Conservation (phyloP, 2,113 vertebrate genomes). For the Leuciscus idus region DNA sequence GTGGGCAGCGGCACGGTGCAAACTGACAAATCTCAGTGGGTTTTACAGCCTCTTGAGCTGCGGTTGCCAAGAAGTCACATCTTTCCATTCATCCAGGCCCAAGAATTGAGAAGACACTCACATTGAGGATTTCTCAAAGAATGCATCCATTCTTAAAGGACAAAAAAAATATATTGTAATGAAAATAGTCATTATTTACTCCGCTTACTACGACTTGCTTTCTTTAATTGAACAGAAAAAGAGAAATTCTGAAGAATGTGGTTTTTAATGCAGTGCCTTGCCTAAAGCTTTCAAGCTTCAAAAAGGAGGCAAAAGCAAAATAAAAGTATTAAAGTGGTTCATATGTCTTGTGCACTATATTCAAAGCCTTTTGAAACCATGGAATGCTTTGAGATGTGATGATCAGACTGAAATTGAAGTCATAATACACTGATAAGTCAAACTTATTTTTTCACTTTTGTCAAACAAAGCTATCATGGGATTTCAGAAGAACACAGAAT, state of each 20-base stretch:
- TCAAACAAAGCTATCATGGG: neutral
- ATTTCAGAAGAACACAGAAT: too few species aligned
- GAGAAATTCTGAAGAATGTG: neutral
- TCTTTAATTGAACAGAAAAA: neutral
- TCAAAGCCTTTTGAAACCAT: neutral
- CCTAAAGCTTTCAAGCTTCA: neutral
- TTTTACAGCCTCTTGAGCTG: neutral
- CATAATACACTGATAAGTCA: neutral
- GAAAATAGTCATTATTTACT: neutral
- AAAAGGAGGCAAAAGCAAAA: neutral
- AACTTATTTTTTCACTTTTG: neutral
- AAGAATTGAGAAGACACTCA: neutral
- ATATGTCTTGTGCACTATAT: neutral
- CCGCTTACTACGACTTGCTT: neutral
- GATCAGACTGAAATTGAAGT: neutral
- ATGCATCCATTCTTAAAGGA: neutral
- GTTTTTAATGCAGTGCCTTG: neutral
- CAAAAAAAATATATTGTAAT: too few species aligned
- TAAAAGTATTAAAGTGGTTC: neutral
- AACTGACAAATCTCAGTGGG: neutral
- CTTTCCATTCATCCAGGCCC: neutral
- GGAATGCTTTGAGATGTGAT: neutral
- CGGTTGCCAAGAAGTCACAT: conserved; percentile 8
- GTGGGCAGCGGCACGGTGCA: neutral
- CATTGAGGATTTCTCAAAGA: neutral